Base-by-base conservation (phyloP, 2,888 invertebrate species). In the Phymatocera aterrima region DNA sequence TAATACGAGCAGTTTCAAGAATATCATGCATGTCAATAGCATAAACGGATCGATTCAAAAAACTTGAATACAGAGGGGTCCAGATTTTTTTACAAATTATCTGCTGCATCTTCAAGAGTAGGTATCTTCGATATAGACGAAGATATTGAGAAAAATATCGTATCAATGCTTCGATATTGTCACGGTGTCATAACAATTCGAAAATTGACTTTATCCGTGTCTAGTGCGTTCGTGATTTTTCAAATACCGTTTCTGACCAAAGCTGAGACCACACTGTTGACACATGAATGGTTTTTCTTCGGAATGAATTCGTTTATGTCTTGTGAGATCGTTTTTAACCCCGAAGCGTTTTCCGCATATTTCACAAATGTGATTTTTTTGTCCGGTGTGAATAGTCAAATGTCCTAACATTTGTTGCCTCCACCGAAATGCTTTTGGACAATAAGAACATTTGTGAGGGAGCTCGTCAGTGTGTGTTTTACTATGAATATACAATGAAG, bases 241-340 rank as follows among this genome's bases (percentile, higher is more conserved):
- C 18, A 93, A 86, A 84, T 93, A 93, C 28, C 93, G 87, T 80
- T 88, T 89, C 83, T 93, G 93, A 3, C 92, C 91, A 83, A 93
- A 93, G 37, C 87, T 87, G 61, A 88, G 87, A 0, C 88, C 89
- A 84, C 94, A 94, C 37, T 88, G 83, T 2, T 88, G 85, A 82
- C 93, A 93, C 5, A 86, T 82, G 84, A 87, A 91, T 0, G 88
- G 89, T 81, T 91, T 91, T 0, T 90, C 91, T 0, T 88, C 87
- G 0, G 87, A 81, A 84, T 94, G 94, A 79, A 92, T 92, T 31
- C 92, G 91, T 82, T 89, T 87, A 86, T 94, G 94, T 1, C 93
- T 90, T 61, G 92, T 91, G 80, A 94, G 85, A 81, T 93, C 93
- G 74, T 90, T 88, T 78, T 91, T 92, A 18, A 92, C 91, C 6